These are phyloP conservation scores for Deilephila porcellus DNA, from an alignment of 2,888 invertebrate species.

Conservation along the genomic window DNA sequence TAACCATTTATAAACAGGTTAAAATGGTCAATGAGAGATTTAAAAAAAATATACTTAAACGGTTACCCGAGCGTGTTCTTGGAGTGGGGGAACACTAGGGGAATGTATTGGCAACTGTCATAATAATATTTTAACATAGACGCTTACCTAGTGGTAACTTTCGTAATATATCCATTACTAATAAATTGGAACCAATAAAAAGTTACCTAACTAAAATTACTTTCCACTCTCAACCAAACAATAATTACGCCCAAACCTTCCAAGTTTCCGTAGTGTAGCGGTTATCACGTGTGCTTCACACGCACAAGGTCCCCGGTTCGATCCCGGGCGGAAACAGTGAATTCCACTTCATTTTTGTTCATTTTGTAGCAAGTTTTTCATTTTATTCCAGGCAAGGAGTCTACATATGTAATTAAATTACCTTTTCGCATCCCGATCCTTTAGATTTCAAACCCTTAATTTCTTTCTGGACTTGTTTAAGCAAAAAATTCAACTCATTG, in stretches of 20 bases:
- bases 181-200: too few relatives aligned
- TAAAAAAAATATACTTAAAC: too few relatives aligned
- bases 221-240: not conserved
- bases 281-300: conserved; percentile 93
- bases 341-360: not conserved
- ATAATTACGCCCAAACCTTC: not conserved
- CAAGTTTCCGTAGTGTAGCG: conserved; percentile 90
- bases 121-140: too few relatives aligned
- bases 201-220: too few relatives aligned
- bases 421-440: conserved; percentile 67
- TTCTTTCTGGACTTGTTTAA: conserved; percentile 83
- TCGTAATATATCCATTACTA: too few relatives aligned
- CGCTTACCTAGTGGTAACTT: too few relatives aligned
- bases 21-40: too few relatives aligned
- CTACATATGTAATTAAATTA: conserved; percentile 34
- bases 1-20: too few relatives aligned
- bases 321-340: conserved; percentile 87
- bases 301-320: conserved; percentile 90
- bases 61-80: too few relatives aligned
- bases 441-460: conserved; percentile 71
- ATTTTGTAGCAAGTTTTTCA: not conserved
- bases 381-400: not conserved
- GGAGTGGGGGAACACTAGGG: too few relatives aligned
- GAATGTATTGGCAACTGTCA: too few relatives aligned
- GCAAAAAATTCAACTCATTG: conserved; percentile 80